Base-by-base conservation (phyloP, 64 coral and sea anemone species). In the Actinia tenebrosa region DNA sequence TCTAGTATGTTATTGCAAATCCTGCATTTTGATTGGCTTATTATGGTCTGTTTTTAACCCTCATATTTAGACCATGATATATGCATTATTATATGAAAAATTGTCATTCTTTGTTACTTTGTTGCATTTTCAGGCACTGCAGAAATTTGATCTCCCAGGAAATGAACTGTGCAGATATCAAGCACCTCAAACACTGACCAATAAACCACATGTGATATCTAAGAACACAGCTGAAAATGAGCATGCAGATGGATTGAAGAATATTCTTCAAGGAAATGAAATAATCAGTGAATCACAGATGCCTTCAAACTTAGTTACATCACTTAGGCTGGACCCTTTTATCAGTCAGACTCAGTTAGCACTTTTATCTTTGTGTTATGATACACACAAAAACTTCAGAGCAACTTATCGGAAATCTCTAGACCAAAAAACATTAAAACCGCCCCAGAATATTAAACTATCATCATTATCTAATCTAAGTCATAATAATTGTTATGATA, bases 341-440 rank as follows among this genome's bases (percentile, higher is more conserved):
- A 71, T 87, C n/a, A 60, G 77, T 75, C 77, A 87, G 16, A 87
- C 86, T 18, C 78, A 87, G 25, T 72, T 92, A 77, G 90, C 80
- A 43, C 52, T 87, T 63, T 68, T 92, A 55, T 52, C 84, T 45
- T 80, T 92, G 56, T 60, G 56, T 61, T 85, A 85, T 85, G 83
- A 85, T 37, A 30, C 60, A 27, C 60, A 85, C 26, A 85, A 85
- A 26, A 43, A 61, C 54, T 83, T 85, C 25, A 7, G 17, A 25
- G 16, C 56, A 22, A 6, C 26, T 42, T 44, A 85, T 43, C 26
- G 25, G 7, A 64, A 85, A 85, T 22, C 83, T 25, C 7, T 61
- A 8, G 26, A 75, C 27, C 10, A n/a, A 75, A 42, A 25, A 13
- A 30, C 25, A 25, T 13, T 42, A 42, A 9, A 42, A 43, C 26